Evolutionary conservation across 2,113 vertebrate genomes (phyloP).

Genomic region (Nyctibius bracteatus): DNA sequence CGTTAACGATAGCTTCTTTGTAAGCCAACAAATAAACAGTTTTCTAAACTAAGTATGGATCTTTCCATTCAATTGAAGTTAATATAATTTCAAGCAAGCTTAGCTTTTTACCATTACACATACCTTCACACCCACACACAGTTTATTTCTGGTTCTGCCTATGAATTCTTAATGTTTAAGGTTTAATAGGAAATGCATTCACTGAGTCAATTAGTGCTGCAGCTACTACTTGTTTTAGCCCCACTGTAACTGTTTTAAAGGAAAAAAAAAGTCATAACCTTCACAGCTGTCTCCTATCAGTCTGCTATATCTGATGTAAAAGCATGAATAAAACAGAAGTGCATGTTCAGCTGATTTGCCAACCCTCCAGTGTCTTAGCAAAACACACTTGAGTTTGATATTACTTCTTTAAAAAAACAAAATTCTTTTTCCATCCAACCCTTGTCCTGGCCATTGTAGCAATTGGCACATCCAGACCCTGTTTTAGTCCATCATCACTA

Average conservation of each 20-base stretch:
- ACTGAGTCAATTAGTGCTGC: slow-evolving; percentile 3
- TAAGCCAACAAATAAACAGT: not conserved
- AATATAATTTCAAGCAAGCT: not conserved
- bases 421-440: not conserved
- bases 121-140: not conserved
- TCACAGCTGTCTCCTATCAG: not conserved
- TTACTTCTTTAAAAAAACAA: not conserved
- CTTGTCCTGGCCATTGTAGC: not conserved
- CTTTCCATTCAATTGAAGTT: not conserved
- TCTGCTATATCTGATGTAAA: not conserved
- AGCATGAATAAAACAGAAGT: not conserved
- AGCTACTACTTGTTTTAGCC: not conserved
- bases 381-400: not conserved
- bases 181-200: slow-evolving; percentile 8
- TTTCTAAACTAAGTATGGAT: not conserved
- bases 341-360: not conserved
- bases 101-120: not conserved
- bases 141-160: slow-evolving; percentile 34
- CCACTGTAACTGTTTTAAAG: not conserved
- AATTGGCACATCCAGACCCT: not conserved
- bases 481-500: fast-evolving
- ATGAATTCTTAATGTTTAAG: slow-evolving; percentile 27
- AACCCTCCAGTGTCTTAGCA: not conserved
- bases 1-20: not conserved
- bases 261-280: not conserved